Conservation (phyloP, 2,888 invertebrate species). For the Atrina japonica region DNA sequence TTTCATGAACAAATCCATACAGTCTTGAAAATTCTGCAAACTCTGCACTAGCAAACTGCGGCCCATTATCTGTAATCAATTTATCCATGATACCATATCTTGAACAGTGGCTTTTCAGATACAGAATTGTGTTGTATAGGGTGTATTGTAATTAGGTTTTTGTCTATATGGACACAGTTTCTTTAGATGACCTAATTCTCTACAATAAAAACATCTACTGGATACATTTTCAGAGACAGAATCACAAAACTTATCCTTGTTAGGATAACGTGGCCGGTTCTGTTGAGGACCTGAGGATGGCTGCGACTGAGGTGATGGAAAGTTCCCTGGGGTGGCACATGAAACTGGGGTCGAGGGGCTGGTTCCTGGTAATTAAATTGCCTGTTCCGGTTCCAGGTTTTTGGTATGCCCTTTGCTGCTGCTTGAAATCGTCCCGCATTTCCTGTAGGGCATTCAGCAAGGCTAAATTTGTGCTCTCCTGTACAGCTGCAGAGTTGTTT, state of each 20-base stretch:
- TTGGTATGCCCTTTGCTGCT: not conserved
- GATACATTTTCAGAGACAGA: not conserved
- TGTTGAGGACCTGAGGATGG: not conserved
- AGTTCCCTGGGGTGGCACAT: not conserved
- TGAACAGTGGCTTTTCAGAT: not conserved
- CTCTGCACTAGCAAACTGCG: constrained; percentile 23
- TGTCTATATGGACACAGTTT: not conserved
- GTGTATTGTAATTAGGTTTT: too few species aligned
- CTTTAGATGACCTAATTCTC: constrained; percentile 13
- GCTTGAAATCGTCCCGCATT: not conserved
- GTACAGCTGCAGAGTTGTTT: too few species aligned
- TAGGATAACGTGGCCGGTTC: not conserved
- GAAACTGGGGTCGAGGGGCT: not conserved
- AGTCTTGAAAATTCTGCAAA: constrained; percentile 29
- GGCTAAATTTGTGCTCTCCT: not conserved
- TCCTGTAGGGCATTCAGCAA: not conserved
- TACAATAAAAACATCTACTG: constrained; percentile 16
- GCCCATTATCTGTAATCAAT: constrained; percentile 31
- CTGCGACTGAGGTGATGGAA: not conserved
- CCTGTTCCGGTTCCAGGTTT: not conserved
- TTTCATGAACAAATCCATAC: constrained; percentile 25
- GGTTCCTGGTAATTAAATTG: not conserved
- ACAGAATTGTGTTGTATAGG: too few species aligned
- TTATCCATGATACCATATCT: constrained; percentile 26
- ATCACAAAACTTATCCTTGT: constrained; percentile 1